Percentiles rank a stretch among this genome's conserved stretches.
Evolutionary conservation across 2,888 invertebrate species (phyloP).

Genomic region (Crioceris asparagi): DNA sequence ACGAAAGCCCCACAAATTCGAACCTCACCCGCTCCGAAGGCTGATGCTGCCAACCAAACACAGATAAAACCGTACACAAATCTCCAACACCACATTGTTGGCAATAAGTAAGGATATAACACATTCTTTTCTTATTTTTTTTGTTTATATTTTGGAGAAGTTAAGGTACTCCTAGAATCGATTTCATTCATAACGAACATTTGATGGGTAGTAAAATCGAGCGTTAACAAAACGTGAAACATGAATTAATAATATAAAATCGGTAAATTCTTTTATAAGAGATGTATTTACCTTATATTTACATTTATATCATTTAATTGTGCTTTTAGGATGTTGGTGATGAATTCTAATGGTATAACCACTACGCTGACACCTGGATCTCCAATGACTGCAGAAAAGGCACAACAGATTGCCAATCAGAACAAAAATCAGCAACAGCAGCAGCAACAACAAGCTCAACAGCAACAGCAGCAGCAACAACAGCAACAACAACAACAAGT

Average conservation of each 20-base stretch:
- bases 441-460: slow-evolving; percentile 26
- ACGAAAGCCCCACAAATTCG: slow-evolving; percentile 57
- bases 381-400: slow-evolving; percentile 46
- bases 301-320: too few relatives aligned
- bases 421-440: slow-evolving; percentile 36
- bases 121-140: not conserved
- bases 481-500: slow-evolving; percentile 41
- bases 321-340: slow-evolving; percentile 44
- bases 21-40: slow-evolving; percentile 61
- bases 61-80: slow-evolving; percentile 44
- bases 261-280: too few relatives aligned
- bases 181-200: too few relatives aligned
- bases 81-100: slow-evolving; percentile 41
- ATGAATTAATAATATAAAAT: too few relatives aligned
- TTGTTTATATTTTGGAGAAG: not conserved
- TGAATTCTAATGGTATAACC: slow-evolving; percentile 48
- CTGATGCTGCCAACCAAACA: slow-evolving; percentile 65
- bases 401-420: slow-evolving; percentile 41
- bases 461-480: slow-evolving; percentile 36
- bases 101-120: slow-evolving; percentile 39
- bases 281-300: too few relatives aligned
- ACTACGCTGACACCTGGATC: slow-evolving; percentile 46
- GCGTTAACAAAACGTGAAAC: too few relatives aligned
- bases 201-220: too few relatives aligned
- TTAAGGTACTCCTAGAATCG: too few relatives aligned